Conservation (phyloP, 2,888 invertebrate species). For the Blera fallax region DNA sequence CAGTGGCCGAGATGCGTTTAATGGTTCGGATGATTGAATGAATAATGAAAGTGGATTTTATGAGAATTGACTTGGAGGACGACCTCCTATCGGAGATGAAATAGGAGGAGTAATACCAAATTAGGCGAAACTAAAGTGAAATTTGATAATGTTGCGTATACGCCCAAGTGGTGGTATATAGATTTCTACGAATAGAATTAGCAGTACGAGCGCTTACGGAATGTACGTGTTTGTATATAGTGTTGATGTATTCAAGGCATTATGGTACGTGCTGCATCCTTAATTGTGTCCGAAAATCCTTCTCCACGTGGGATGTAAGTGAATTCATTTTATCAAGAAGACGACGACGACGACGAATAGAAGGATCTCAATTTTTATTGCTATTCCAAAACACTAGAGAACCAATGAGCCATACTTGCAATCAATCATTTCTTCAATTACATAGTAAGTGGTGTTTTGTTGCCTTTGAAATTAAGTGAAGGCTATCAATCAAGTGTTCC, state of each 20-base stretch:
- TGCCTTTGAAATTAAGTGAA: slow-evolving; percentile 21
- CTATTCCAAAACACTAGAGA: neutral
- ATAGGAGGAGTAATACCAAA: slow-evolving; percentile 18
- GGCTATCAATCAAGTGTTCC: slow-evolving; percentile 33
- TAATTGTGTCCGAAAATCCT: neutral
- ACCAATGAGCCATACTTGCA: slow-evolving; percentile 4
- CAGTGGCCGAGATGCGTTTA: slow-evolving; percentile 51
- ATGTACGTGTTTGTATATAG: neutral
- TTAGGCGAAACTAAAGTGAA: slow-evolving; percentile 24
- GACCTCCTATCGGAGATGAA: neutral
- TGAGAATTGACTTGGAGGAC: slow-evolving; percentile 25
- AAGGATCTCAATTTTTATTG: slow-evolving; percentile 3
- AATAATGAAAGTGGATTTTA: slow-evolving; percentile 59
- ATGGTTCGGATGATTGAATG: slow-evolving; percentile 59
- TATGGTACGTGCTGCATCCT: slow-evolving; percentile 9
- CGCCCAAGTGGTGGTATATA: slow-evolving; percentile 10
- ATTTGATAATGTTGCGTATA: slow-evolving; percentile 39
- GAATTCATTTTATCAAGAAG: neutral
- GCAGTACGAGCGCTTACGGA: neutral
- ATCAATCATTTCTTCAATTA: slow-evolving; percentile 52
- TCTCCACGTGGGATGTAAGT: neutral
- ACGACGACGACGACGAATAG: too few relatives aligned
- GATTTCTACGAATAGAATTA: slow-evolving; percentile 22
- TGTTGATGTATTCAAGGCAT: slow-evolving; percentile 8
- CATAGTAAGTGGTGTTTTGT: slow-evolving; percentile 40